Evolutionary conservation across 2,888 invertebrate species (phyloP).

Genomic region (Ophion costatus): DNA sequence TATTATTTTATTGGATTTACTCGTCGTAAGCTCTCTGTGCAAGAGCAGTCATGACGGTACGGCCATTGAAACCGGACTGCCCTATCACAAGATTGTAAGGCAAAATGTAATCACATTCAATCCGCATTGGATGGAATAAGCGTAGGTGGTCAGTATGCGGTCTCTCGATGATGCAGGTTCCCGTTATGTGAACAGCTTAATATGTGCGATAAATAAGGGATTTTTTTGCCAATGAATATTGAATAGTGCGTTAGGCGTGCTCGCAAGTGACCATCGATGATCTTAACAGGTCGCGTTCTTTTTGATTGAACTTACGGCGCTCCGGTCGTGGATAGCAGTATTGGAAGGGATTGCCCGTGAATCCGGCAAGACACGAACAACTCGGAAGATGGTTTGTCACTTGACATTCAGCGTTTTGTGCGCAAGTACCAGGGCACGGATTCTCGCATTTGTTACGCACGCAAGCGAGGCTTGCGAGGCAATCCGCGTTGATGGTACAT

Average conservation of each 20-base stretch:
- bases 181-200: too few relatives aligned
- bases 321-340: conserved; percentile 85
- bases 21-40: too few relatives aligned
- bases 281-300: not conserved
- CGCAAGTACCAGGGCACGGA: conserved; percentile 92
- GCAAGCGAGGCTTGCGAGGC: conserved; percentile 89
- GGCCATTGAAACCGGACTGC: too few relatives aligned
- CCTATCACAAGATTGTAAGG: too few relatives aligned
- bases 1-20: too few relatives aligned
- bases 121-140: too few relatives aligned
- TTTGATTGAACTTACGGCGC: conserved; percentile 68
- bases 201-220: too few relatives aligned
- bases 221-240: not conserved
- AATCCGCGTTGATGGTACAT: conserved; percentile 90
- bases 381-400: conserved; percentile 91
- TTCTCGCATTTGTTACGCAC: conserved; percentile 90
- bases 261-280: conserved; percentile 6
- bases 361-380: conserved; percentile 89
- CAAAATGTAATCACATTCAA: too few relatives aligned
- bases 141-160: too few relatives aligned
- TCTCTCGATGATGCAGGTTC: too few relatives aligned
- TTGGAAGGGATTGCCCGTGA: conserved; percentile 91
- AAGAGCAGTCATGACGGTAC: too few relatives aligned
- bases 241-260: conserved; percentile 39
- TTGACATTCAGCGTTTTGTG: conserved; percentile 88